Percentiles rank a stretch among this genome's conserved stretches.
phyloP scores from a whole-genome alignment of 1,140 invertebrate genomes.

The Nylanderia fulva region DNA sequence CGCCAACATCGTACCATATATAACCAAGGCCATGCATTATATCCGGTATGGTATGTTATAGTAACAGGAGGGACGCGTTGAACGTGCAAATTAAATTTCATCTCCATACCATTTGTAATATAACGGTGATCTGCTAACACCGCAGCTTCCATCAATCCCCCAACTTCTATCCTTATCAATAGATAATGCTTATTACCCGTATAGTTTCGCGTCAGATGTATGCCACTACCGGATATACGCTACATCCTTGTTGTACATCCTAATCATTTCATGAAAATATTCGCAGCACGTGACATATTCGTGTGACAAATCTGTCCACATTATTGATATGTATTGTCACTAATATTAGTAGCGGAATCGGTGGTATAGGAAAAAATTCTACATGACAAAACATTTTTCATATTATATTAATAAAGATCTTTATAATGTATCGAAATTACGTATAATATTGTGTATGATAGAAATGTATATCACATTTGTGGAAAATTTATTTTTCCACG shows the following conservation, averaged over 20 bases:
- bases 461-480: neutral
- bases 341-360: neutral
- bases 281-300: neutral
- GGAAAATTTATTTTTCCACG: neutral
- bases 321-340: slow-evolving; percentile 31
- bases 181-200: slow-evolving; percentile 62
- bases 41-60: slow-evolving; percentile 21
- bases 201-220: slow-evolving; percentile 14
- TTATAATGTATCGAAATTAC: neutral
- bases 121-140: slow-evolving; percentile 59
- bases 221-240: neutral
- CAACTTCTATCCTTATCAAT: slow-evolving; percentile 38
- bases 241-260: neutral
- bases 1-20: neutral
- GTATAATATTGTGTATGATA: neutral
- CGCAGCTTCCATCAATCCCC: neutral
- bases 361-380: neutral
- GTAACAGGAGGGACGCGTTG: neutral
- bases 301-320: neutral
- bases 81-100: slow-evolving; percentile 64
- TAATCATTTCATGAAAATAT: slow-evolving; percentile 42
- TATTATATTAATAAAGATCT: neutral
- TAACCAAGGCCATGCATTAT: slow-evolving; percentile 32
- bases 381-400: neutral
- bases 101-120: slow-evolving; percentile 45